A percentile compares a stretch with the other conserved stretches of the same genome.
These are phyloP conservation scores for Acleris holmiana DNA, from an alignment of 2,888 invertebrate species.

Conservation along the genomic window DNA sequence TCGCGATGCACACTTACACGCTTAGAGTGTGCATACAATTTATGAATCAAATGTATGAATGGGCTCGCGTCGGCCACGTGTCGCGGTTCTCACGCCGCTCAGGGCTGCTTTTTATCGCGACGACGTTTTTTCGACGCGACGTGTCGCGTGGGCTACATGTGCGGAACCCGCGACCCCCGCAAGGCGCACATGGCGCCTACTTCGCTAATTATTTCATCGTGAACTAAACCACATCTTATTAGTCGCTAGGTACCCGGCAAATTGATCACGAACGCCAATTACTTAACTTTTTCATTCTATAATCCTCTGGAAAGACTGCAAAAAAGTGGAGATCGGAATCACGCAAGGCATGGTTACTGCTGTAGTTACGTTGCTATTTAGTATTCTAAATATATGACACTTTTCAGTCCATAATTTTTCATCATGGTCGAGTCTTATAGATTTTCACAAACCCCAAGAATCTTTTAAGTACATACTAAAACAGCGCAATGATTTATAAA, in stretches of 20 bases:
- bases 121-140: slow-evolving; percentile 62
- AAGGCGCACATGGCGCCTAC: slow-evolving; percentile 72
- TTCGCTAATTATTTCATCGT: slow-evolving; percentile 77
- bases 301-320: slow-evolving; percentile 13
- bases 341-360: slow-evolving; percentile 9
- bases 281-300: slow-evolving; percentile 14
- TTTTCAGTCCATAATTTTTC: no score
- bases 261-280: slow-evolving; percentile 13
- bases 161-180: slow-evolving; percentile 73
- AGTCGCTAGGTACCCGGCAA: slow-evolving; percentile 28
- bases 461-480: no score
- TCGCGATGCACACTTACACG: slow-evolving; percentile 43
- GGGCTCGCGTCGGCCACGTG: slow-evolving; percentile 76
- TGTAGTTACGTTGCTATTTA: neutral
- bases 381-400: no score
- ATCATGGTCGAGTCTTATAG: no score
- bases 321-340: slow-evolving; percentile 11
- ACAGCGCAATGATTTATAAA: neutral
- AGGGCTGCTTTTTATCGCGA: slow-evolving; percentile 71
- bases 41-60: slow-evolving; percentile 84
- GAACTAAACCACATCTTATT: slow-evolving; percentile 49
- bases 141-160: slow-evolving; percentile 79
- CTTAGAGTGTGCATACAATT: slow-evolving; percentile 61
- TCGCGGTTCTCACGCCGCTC: slow-evolving; percentile 76
- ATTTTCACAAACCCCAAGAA: no score